Evolutionary conservation across 2,888 invertebrate species (phyloP), one percentile per base, ranked within the genome.

Genomic region (Chorisops tibialis): DNA sequence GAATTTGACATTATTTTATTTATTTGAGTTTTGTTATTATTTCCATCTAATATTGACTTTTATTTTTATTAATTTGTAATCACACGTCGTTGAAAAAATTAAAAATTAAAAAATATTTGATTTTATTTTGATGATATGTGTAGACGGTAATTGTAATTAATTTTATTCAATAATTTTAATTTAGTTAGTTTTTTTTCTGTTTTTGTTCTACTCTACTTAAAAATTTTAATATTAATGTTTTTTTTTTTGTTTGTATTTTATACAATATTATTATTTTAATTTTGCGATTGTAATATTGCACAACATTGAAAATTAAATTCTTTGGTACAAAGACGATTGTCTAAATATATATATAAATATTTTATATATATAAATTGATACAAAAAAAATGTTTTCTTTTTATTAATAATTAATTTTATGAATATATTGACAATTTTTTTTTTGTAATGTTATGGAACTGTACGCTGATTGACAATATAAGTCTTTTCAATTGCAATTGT

Each of bases 51-150:
- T 30, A 30, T 50, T 50, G 50, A 50, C 50, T 14, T 35, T 16
- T 30, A 4, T 35, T 35, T 48, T 22, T 24, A n/a, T 14, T 11
- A 12, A n/a, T 24, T 30, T 30, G n/a, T 35, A 35, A 35, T 50
- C 50, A 35, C 30, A 30, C 30, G 35, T 35, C 35, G n/a, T n/a
- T 52, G 52, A 50, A 50, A 50, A 50, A 50, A 38, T 38, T 52
- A 48, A 30, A n/a, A 6, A 22, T 56, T 21, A 18, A 30, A 22
- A 24, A 3, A 50, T 19, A 22, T 49, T 59, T 41, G 37, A 37
- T 49, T 39, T 12, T 49, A 49, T 16, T 58, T 41, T 14, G 30
- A 43, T 47, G 59, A 59, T 59, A 59, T 59, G n/a, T n/a, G 59
- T 49, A 49, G 39, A 59, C 48, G 49, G 59, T 47, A 35, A 59